Base-by-base conservation (phyloP, 1,140 invertebrate genomes). In the Panulirus ornatus region DNA sequence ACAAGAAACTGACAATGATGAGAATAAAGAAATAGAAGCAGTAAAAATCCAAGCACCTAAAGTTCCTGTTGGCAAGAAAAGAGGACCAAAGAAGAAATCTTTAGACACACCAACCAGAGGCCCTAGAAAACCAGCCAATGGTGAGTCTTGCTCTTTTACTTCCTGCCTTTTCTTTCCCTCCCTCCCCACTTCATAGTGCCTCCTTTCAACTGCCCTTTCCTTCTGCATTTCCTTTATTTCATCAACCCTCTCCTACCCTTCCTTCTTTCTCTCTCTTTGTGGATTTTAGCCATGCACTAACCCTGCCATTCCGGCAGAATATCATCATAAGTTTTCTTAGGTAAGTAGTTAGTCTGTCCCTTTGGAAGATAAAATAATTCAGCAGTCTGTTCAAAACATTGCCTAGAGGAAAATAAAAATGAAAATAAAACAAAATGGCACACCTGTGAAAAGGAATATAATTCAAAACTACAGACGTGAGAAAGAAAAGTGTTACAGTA, bases 11-110 rank as follows among this genome's bases (percentile, higher is more conserved):
- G 30, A 36, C 27, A 34, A 73, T 34, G 70, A 34, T 73, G 2
- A 30, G 27, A 79, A 51, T n/a, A 27, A n/a, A 30, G 42, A 16
- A 27, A 11, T 14, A 6, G 1, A 27, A 54, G 76, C 76, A 51
- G 42, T 11, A 2, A 79, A 36, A 54, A 42, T n/a, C 11, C 34
- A 47, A 34, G 22, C 30, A 11, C 42, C 44, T n/a, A n/a, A n/a
- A 79, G 34, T n/a, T n/a, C 3, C 11, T 19, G 54, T 58, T 58
- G 54, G 54, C 14, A 58, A 58, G 54, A 58, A 58, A 58, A 58
- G 19, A 58, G 54, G 54, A 19, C 54, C 76, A 51, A 79, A 79
- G 76, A 51, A 79, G 76, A 78, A 78, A n/a, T 14, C 9, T 22
- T 1, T 34, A 30, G n/a, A n/a, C 0, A 11, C 38, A 44, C 38